Base-by-base conservation (phyloP, 2,797 vertebrate species). In the Eospalax fontanierii region DNA sequence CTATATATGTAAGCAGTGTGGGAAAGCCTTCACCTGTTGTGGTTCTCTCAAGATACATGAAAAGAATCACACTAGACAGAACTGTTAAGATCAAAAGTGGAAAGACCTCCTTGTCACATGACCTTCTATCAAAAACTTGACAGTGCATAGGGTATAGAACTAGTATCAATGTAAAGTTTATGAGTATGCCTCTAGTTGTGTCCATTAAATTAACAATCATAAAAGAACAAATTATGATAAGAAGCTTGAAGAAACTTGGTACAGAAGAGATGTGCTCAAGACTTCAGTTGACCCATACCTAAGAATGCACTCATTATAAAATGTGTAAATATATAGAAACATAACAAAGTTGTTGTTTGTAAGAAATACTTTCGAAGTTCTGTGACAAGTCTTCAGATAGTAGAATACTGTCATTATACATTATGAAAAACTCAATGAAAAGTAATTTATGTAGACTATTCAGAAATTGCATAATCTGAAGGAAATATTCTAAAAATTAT, bases 1-100 rank as follows among this genome's bases (percentile, higher is more conserved):
- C 33, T 87, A 38, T 16, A 6, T 70, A 50, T 92, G 90, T 50
- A 82, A 87, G 33, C 83, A 87, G 15, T 95, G 78, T 38, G 84
- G 70, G 24, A 92, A 92, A 79, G 63, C 74, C 18, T 86, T 92
- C 35, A 75, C 71, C 61, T 40, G 65, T 4, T 35, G 40, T 35
- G 84, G 65, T 61, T 86, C 54, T 54, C 54, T 79, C 50, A 68
- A 40, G 46, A 79, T 59, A 35, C 83, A 92, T 50, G 75, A 70
- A 12, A 61, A 70, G 40, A 22, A 26, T n/a, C 83, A 92, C 19
- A 18, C 30, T 30, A 57, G 74, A 35, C 38, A 86, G 74, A 86
- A 79, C 46, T 68, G 74, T 12, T 87, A 63, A 87, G 40, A 38
- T 28, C 24, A 15, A 74, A 24, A 68, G 61, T 68, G 35, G 9